Conservation (phyloP, 2,113 vertebrate species). For the Rattus rattus region DNA sequence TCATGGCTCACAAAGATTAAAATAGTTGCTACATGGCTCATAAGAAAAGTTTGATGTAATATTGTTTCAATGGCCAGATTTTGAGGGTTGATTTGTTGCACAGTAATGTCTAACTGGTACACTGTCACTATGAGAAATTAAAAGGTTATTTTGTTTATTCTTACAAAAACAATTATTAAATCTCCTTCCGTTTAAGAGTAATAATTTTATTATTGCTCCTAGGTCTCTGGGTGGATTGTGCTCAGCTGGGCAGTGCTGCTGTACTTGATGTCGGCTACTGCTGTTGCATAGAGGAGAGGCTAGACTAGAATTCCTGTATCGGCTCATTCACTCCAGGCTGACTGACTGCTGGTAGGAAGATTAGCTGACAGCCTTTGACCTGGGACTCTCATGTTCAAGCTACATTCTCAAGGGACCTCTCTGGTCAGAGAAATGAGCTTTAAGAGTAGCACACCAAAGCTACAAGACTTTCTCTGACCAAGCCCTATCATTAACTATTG, state of each 20-base stretch:
- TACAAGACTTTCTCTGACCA: not conserved
- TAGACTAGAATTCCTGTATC: not conserved
- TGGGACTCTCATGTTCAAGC: not conserved
- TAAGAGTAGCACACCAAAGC: not conserved
- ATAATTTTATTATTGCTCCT: not conserved
- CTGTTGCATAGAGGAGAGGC: not conserved
- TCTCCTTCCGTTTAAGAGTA: not conserved
- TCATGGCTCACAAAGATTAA: not conserved
- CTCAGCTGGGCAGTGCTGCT: constrained; percentile 7
- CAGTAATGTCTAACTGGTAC: not conserved
- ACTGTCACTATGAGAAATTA: not conserved
- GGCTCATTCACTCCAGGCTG: not conserved
- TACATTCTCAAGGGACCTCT: not conserved
- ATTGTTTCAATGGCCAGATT: constrained; percentile 17
- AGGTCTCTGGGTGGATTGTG: not conserved
- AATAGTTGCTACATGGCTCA: not conserved
- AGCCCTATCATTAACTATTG: not conserved
- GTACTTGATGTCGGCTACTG: not conserved
- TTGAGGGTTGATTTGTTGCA: not conserved
- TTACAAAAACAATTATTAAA: not conserved
- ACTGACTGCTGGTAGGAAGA: not conserved
- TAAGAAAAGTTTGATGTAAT: not conserved
- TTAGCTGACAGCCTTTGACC: not conserved
- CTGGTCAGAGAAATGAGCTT: not conserved
- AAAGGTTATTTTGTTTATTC: constrained; percentile 1